Base-by-base conservation (phyloP, 2,888 invertebrate genomes). In the Trachelus tabidus region DNA sequence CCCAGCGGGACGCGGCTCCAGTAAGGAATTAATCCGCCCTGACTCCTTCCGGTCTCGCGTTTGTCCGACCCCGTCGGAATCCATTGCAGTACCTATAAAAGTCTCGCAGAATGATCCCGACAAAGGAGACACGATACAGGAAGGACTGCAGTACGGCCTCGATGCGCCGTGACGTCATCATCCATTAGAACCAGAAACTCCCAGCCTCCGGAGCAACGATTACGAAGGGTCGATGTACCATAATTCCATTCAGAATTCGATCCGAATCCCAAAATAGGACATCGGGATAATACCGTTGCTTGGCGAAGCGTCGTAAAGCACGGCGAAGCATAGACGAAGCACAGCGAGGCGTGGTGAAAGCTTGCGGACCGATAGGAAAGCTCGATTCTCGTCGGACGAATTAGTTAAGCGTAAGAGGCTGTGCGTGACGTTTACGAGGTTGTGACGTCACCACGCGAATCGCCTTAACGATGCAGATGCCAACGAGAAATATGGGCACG, bases 371-470 rank as follows among this genome's bases (percentile, higher is more conserved):
- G 56, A 23, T 23, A 23, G 56, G 56, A 56, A 56, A 56, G 56
- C 56, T 56, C 56, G 9, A 56, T 56, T 56, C 56, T 56, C 2
- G 23, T 6, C 56, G 56, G 6, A 9, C 56, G 56, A 56, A 56
- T 56, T 56, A 56, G 23, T 56, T 56, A 23, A 23, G 56, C 56
- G 56, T 56, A 56, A 56, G 56, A 56, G 23, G 9, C 56, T 83
- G 85, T 78, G 76, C 76, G 76, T 82, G 87, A 88, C 87, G 83
- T 88, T 88, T 87, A 88, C 86, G 85, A 84, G 83, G 79, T 82
- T 80, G n/a, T 80, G 80, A 68, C 77, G 81, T 76, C 76, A 78
- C 76, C 73, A 77, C 73, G 77, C 77, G 79, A 82, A 79, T 79
- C 71, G 71, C 12, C 71, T 71, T 71, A 71, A 33, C 31, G 71